Conservation (phyloP, 2,113 vertebrate genomes). For the Ameiurus melas region DNA sequence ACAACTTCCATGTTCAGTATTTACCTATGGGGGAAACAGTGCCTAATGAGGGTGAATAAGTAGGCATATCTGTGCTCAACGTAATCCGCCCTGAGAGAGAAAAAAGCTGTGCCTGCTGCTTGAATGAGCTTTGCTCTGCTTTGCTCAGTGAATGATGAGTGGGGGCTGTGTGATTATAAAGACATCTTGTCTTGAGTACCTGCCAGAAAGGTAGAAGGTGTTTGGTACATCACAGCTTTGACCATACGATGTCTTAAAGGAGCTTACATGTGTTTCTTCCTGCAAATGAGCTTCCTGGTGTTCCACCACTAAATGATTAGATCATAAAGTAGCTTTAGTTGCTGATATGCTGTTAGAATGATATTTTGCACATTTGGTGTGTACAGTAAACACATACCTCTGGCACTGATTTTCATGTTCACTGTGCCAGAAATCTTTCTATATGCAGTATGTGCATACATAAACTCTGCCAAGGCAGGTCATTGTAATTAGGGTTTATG, state of each 20-base stretch:
- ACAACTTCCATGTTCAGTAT: conserved; percentile 1
- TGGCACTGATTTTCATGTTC: background rate
- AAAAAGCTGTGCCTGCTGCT: conserved; percentile 24
- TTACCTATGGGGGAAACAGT: conserved; percentile 54
- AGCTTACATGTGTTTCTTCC: conserved; percentile 10
- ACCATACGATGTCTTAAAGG: conserved; percentile 28
- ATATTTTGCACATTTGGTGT: background rate
- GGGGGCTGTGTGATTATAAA: conserved; percentile 33
- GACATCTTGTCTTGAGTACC: conserved; percentile 42
- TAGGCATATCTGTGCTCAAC: conserved; percentile 37
- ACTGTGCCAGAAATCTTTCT: background rate
- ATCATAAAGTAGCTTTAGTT: background rate
- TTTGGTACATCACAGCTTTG: conserved; percentile 40
- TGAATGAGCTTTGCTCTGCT: conserved; percentile 3
- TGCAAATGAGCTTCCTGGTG: conserved; percentile 6
- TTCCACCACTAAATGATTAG: background rate
- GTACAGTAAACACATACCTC: background rate
- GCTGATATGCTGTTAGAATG: background rate
- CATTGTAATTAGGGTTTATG: conserved; percentile 25
- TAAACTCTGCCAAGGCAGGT: background rate
- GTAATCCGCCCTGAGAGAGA: conserved; percentile 33
- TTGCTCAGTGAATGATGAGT: conserved; percentile 15
- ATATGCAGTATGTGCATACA: background rate
- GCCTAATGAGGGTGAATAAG: conserved; percentile 45
- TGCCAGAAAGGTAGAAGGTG: conserved; percentile 37